Percentiles rank a stretch among this genome's conserved stretches.
These are phyloP conservation scores for Cydia pomonella DNA, from an alignment of 1,140 invertebrate species.

Conservation along the genomic window DNA sequence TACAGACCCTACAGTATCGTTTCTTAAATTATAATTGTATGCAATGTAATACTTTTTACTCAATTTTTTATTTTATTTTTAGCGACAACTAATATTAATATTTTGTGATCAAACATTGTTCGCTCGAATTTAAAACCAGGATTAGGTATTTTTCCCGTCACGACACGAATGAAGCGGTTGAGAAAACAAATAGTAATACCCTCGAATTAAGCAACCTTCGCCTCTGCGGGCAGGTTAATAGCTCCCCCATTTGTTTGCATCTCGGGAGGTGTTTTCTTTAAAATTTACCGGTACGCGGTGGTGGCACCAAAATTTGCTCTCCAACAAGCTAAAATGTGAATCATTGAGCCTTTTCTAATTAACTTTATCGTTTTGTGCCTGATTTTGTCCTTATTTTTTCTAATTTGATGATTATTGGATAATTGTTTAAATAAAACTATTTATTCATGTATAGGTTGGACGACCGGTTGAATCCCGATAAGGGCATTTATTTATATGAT, in stretches of 20 bases:
- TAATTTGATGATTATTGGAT: neutral
- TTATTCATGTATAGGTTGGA: too few species aligned
- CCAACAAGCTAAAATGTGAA: constrained; percentile 37
- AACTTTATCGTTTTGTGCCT: constrained; percentile 14
- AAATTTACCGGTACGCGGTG: constrained; percentile 34
- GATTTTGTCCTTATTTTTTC: neutral
- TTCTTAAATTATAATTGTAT: too few species aligned
- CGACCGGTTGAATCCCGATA: too few species aligned
- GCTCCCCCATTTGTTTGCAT: constrained; percentile 41
- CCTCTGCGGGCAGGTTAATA: constrained; percentile 34
- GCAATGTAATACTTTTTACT: too few species aligned
- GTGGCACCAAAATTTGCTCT: constrained; percentile 34
- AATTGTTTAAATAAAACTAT: too few species aligned
- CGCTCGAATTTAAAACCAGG: neutral
- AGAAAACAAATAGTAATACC: neutral
- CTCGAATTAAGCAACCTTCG: constrained; percentile 31
- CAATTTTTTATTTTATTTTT: too few species aligned
- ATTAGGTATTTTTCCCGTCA: neutral
- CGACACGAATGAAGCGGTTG: neutral
- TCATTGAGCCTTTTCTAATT: constrained; percentile 38
- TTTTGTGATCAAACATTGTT: too few species aligned
- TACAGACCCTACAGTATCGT: too few species aligned
- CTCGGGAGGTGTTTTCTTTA: constrained; percentile 40
- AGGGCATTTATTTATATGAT: too few species aligned
- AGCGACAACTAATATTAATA: too few species aligned